phyloP scores from a whole-genome alignment of 2,797 vertebrate species.

The Coregonus ussuriensis region DNA sequence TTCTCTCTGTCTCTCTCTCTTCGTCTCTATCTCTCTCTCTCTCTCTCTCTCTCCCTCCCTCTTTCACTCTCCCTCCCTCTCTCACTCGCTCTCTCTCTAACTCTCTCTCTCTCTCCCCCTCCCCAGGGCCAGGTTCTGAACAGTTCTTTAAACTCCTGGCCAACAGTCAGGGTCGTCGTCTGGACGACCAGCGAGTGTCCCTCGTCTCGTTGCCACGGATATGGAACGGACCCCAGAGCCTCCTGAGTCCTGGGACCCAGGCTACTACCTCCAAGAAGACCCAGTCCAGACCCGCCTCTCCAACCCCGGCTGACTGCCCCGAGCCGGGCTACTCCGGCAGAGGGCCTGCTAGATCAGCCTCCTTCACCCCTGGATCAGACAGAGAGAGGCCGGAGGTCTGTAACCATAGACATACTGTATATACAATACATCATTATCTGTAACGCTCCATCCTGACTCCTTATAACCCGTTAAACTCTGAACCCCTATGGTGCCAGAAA shows the following conservation, averaged over 20 bases:
- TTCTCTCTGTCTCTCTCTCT: too few species aligned
- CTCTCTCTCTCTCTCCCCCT: background rate
- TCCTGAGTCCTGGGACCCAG: too few species aligned
- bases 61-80: slow-evolving; percentile 17
- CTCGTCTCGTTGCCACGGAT: slow-evolving; percentile 56
- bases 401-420: too few species aligned
- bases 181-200: slow-evolving; percentile 72
- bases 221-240: background rate
- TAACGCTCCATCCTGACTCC: too few species aligned
- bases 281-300: background rate
- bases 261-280: too few species aligned
- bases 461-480: too few species aligned
- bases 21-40: too few species aligned
- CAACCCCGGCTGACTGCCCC: too few species aligned
- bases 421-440: too few species aligned
- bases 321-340: background rate
- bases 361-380: slow-evolving; percentile 42
- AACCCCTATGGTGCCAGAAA: too few species aligned
- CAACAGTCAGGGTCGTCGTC: slow-evolving; percentile 67
- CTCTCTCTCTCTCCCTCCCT: background rate
- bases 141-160: slow-evolving; percentile 71
- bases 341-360: slow-evolving; percentile 48
- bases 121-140: slow-evolving; percentile 62
- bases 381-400: background rate
- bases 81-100: background rate